phyloP scores from a whole-genome alignment of 2,888 invertebrate genomes.

The Sesia bembeciformis region DNA sequence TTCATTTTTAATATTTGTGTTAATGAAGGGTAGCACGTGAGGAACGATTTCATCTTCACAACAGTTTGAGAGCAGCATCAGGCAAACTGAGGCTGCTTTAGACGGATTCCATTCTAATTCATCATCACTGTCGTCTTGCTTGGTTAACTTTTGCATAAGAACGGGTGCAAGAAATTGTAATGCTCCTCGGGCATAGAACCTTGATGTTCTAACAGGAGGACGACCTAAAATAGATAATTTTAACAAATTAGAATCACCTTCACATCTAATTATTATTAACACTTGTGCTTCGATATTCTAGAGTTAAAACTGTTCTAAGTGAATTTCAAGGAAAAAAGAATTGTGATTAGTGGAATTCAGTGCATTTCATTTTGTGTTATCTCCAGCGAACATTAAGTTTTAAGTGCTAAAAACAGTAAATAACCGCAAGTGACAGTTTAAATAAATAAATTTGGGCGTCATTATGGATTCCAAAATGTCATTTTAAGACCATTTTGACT shows the following conservation, averaged over 20 bases:
- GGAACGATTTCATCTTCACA: slow-evolving; percentile 98
- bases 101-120: slow-evolving; percentile 99
- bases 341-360: no score
- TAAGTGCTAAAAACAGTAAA: no score
- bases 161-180: slow-evolving; percentile 95
- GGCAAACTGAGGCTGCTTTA: slow-evolving; percentile 98
- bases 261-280: no score
- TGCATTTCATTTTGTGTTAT: no score
- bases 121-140: slow-evolving; percentile 97
- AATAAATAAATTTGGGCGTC: no score
- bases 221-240: slow-evolving; percentile 71
- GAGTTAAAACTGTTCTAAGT: no score
- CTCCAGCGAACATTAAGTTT: no score
- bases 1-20: slow-evolving; percentile 92
- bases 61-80: slow-evolving; percentile 97
- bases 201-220: slow-evolving; percentile 93
- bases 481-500: no score
- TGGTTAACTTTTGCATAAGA: slow-evolving; percentile 93
- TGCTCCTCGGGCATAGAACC: slow-evolving; percentile 99
- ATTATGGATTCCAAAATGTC: no score
- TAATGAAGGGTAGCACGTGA: slow-evolving; percentile 96
- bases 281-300: no score
- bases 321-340: no score
- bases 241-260: not conserved
- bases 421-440: no score